phyloP scores from a whole-genome alignment of 2,888 invertebrate species.

The Malthinus flaveolus region DNA sequence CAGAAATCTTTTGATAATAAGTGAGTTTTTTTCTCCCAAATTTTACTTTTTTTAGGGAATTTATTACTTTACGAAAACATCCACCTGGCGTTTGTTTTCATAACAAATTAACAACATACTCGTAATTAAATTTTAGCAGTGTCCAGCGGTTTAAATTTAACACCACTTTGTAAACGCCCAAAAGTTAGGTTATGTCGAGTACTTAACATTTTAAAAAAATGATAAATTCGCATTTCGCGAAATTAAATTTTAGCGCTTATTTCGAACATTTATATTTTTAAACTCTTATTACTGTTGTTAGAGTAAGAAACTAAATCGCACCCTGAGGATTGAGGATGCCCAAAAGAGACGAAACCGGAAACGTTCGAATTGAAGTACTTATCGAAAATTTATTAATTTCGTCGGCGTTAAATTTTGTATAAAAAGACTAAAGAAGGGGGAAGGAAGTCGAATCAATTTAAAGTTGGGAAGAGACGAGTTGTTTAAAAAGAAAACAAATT shows the following conservation, averaged over 20 bases:
- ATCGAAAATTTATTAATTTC: no score
- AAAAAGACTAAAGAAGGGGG: no score
- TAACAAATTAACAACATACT: slow-evolving; percentile 1
- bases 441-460: background rate
- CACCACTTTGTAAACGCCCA: slow-evolving; percentile 11
- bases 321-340: background rate
- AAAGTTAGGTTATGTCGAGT: slow-evolving; percentile 7
- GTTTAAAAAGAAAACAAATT: background rate
- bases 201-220: background rate
- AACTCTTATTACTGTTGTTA: no score
- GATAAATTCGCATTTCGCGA: no score
- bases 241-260: no score
- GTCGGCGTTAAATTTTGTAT: no score
- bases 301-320: no score
- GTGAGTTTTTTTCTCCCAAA: slow-evolving; percentile 34
- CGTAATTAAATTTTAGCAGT: no score
- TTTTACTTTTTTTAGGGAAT: no score
- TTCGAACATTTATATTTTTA: no score
- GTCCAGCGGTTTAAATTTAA: background rate
- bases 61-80: background rate
- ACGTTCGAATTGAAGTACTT: background rate
- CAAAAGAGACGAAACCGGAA: background rate
- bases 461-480: background rate
- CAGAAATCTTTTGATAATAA: slow-evolving; percentile 42
- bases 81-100: slow-evolving; percentile 3